These are phyloP conservation scores for Mobula birostris DNA, from an alignment of 2,113 vertebrate genomes.

Conservation along the genomic window DNA sequence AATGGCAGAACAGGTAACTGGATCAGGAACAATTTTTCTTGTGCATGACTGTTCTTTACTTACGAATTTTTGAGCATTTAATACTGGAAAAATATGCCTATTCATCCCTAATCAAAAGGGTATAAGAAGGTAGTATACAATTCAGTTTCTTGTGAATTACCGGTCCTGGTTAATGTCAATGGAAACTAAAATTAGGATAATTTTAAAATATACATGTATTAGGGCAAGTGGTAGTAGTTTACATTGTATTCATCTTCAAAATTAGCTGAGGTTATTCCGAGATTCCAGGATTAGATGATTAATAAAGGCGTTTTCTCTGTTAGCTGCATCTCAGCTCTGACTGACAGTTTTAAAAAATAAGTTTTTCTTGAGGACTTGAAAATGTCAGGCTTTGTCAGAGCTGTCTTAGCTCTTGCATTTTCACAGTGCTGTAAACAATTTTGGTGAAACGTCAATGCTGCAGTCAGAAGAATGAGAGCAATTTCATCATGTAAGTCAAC, in stretches of 20 bases:
- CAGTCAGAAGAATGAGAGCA: not conserved
- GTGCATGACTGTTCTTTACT: not conserved
- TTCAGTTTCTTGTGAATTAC: not conserved
- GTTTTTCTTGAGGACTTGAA: not conserved
- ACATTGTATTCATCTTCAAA: not conserved
- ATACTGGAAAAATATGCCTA: not conserved
- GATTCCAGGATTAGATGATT: not conserved
- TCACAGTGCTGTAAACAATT: not conserved
- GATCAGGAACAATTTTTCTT: not conserved
- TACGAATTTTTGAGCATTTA: not conserved
- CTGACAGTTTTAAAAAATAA: not conserved
- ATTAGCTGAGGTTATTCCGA: not conserved
- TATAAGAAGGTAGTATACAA: not conserved
- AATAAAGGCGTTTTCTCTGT: not conserved
- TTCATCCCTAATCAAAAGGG: not conserved
- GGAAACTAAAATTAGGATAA: not conserved
- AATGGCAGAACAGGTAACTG: not conserved
- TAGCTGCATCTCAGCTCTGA: not conserved
- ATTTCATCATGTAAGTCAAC: not conserved
- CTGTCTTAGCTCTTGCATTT: not conserved
- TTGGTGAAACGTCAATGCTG: not conserved
- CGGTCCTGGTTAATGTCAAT: not conserved
- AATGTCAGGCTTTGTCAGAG: constrained; percentile 2
- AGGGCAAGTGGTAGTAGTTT: not conserved
- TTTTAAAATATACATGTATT: too few relatives aligned